phyloP scores from a whole-genome alignment of 2,797 vertebrate genomes.

The Steatocranus sp. region DNA sequence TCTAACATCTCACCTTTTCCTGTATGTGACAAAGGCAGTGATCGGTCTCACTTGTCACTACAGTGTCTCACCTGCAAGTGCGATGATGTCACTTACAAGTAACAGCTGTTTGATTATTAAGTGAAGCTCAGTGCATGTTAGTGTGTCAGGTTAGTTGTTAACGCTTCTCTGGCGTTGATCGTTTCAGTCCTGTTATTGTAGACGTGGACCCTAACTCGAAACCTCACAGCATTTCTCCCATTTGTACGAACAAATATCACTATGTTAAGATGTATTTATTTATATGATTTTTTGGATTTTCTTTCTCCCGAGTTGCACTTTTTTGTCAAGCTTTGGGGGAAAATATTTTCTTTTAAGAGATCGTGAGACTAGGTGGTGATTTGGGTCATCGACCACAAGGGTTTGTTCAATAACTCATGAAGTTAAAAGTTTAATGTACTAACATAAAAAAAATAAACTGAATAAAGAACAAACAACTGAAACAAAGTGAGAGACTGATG shows the following conservation, averaged over 20 bases:
- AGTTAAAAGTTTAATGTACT: not conserved
- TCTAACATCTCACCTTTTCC: slow-evolving; percentile 29
- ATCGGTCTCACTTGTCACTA: slow-evolving; percentile 33
- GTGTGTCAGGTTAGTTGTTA: not conserved
- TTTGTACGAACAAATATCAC: not conserved
- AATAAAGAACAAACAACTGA: not conserved
- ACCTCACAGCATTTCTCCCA: not conserved
- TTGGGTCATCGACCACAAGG: not conserved
- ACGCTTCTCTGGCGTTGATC: not conserved
- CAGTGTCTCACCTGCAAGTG: slow-evolving; percentile 51
- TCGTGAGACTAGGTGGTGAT: not conserved
- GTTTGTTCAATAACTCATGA: not conserved
- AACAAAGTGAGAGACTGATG: not conserved
- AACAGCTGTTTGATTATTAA: slow-evolving; percentile 32
- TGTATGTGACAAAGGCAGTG: not conserved
- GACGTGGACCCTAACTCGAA: not conserved
- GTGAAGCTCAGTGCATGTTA: not conserved
- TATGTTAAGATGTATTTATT: not conserved
- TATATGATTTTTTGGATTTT: fast-evolving
- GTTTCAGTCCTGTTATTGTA: not conserved
- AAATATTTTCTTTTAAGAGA: not conserved
- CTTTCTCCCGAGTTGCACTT: not conserved
- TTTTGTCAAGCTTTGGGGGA: not conserved
- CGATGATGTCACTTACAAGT: slow-evolving; percentile 37
- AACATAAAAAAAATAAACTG: not conserved